Percentiles rank a stretch among this genome's conserved stretches.
phyloP scores from a whole-genome alignment of 1,140 invertebrate species.

The Spodoptera litura region DNA sequence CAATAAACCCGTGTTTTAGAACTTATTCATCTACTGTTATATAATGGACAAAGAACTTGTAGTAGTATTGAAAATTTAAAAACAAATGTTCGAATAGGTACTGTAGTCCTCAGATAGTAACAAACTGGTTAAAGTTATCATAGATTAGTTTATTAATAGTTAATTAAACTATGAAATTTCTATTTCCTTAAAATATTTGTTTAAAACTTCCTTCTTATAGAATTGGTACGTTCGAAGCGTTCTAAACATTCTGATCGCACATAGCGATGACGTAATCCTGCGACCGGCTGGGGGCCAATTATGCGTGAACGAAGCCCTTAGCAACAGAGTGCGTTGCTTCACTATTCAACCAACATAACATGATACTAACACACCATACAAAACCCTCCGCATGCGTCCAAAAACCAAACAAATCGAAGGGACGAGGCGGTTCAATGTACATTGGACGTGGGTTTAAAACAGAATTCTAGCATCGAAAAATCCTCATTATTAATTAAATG shows the following conservation, averaged over 20 bases:
- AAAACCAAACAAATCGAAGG: neutral
- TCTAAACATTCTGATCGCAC: slow-evolving; percentile 66
- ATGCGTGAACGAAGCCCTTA: slow-evolving; percentile 67
- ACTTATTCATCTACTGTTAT: too few species aligned
- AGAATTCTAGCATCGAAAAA: slow-evolving; percentile 46
- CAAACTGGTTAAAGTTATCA: too few species aligned
- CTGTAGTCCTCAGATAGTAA: too few species aligned
- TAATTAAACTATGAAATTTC: neutral
- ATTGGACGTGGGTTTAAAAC: neutral
- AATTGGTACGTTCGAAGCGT: slow-evolving; percentile 16
- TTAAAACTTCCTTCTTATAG: slow-evolving; percentile 39
- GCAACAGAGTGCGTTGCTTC: slow-evolving; percentile 70
- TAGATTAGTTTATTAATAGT: too few species aligned
- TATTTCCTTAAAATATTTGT: neutral
- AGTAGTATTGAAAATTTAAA: too few species aligned
- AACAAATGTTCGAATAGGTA: too few species aligned
- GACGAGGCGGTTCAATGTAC: neutral
- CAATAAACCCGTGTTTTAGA: too few species aligned
- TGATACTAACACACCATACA: neutral
- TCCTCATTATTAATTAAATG: slow-evolving; percentile 48
- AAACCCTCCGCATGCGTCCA: neutral
- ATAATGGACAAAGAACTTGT: too few species aligned
- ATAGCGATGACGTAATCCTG: slow-evolving; percentile 69
- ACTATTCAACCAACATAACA: slow-evolving; percentile 21
- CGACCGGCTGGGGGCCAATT: slow-evolving; percentile 61